Evolutionary conservation across 2,113 vertebrate genomes (phyloP), one percentile per base, ranked within the genome.

Genomic region (Acinonyx jubatus): DNA sequence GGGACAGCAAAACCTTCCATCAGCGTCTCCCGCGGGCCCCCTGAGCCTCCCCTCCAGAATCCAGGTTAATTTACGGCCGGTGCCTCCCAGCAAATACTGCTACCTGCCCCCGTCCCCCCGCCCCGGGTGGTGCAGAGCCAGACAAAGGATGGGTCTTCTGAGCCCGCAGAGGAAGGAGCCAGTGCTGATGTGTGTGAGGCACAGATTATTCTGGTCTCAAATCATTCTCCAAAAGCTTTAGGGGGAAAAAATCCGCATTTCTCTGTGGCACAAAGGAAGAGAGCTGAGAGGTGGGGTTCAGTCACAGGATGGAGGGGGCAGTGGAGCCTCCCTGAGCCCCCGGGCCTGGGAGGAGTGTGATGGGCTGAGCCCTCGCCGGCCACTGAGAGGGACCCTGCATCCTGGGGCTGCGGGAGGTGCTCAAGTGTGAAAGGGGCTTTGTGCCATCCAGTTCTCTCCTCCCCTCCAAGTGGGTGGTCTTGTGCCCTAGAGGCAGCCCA

Each of bases 231-330:
- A 71, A 25, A 25, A 89, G 93, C 85, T 66, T 89, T 84, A 57
- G 71, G 69, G 71, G 69, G 71, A 73, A 41, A 55, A 41, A 76
- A 87, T 96, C 94, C 81, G 71, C 71, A 41, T 96, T 98, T 97
- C 89, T 88, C 66, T 92, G 82, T 55, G 85, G 74, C 33, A 96
- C 33, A 41, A 74, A 96, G 92, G 27, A 68, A 2, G 5, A 55
- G 68, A 74, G 61, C 66, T 31, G 65, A 52, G 86, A 80, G 76
- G 57, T 15, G 52, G n/a, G 84, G 3, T 71, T 4, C 23, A 78
- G n/a, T 57, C 29, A 7, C 36, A 25, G 92, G 65, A 11, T 79
- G 23, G 65, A 48, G 33, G 4, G 1, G 6, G 7, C n/a, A 13
- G 23, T 0, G 5, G 80, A 65, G 41, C 63, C 4, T 13, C 52